Percentiles rank a stretch among this genome's conserved stretches.
Evolutionary conservation across 1,140 invertebrate genomes (phyloP).

Genomic region (Cotesia glomerata): DNA sequence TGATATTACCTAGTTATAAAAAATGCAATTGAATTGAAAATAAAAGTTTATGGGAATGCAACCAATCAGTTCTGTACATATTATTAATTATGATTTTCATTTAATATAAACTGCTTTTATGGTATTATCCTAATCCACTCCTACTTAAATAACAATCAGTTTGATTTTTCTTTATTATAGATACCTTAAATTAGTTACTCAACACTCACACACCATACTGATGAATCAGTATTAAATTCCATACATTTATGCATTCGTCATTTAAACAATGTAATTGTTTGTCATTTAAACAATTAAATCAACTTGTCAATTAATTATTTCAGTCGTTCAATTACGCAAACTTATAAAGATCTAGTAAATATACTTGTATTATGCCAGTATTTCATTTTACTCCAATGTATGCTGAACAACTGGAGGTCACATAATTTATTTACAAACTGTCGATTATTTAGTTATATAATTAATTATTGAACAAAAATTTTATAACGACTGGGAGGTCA

Average conservation of each 20-base stretch:
- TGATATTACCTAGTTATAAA: neutral
- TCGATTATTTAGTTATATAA: neutral
- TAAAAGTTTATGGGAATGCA: conserved; percentile 2
- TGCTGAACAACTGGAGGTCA: neutral
- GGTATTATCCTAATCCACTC: neutral
- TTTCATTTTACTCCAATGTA: neutral
- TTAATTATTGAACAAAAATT: neutral
- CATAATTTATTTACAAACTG: conserved; percentile 1
- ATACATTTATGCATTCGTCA: neutral
- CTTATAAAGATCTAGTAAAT: neutral
- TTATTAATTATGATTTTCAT: neutral
- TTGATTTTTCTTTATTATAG: neutral
- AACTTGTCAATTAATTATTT: neutral
- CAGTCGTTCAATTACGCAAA: neutral
- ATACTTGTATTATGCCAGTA: neutral
- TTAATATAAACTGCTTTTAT: neutral
- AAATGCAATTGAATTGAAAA: neutral
- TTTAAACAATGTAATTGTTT: too few relatives aligned
- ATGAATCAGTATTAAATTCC: neutral
- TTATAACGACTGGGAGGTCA: neutral
- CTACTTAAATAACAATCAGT: conserved; percentile 18
- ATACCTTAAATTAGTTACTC: neutral
- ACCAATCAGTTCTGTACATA: conserved; percentile 6
- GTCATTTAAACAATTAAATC: too few relatives aligned
- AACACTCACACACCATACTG: neutral